These are phyloP conservation scores for Acleris laterana DNA, from an alignment of 2,888 invertebrate species.

Conservation along the genomic window DNA sequence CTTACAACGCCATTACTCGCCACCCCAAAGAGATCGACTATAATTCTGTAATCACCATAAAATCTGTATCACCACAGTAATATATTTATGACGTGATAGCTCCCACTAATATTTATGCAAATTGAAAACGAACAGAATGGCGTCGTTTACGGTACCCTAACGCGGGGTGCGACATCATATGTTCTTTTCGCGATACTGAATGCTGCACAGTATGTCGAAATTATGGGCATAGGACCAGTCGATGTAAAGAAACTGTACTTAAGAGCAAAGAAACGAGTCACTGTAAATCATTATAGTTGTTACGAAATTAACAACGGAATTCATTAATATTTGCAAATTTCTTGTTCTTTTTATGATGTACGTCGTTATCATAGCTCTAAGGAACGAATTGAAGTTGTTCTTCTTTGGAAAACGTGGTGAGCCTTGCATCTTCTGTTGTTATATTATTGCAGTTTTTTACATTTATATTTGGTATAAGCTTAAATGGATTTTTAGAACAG, in stretches of 20 bases:
- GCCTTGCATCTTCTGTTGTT: too few species aligned
- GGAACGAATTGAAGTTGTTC: too few species aligned
- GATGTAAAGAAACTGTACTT: too few species aligned
- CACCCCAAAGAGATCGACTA: constrained; percentile 64
- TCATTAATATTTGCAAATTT: too few species aligned
- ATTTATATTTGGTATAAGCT: neutral
- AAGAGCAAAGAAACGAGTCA: too few species aligned
- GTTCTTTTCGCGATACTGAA: constrained; percentile 48
- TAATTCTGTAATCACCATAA: constrained; percentile 83
- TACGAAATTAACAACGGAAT: too few species aligned
- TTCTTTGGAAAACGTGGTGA: too few species aligned
- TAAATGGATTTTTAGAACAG: neutral
- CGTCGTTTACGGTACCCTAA: constrained; percentile 77
- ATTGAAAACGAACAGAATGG: constrained; percentile 81
- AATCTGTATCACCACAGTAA: constrained; percentile 82
- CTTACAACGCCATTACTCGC: constrained; percentile 44
- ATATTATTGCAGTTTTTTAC: neutral
- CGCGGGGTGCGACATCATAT: constrained; percentile 64
- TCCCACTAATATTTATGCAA: constrained; percentile 84
- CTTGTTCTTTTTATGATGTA: too few species aligned
- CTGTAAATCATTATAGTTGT: too few species aligned
- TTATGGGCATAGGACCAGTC: too few species aligned
- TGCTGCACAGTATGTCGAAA: constrained; percentile 16
- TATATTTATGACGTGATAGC: constrained; percentile 81
- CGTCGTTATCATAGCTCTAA: too few species aligned